Base-by-base conservation (phyloP, 2,888 invertebrate species). In the Trileptium ribeirensis region DNA sequence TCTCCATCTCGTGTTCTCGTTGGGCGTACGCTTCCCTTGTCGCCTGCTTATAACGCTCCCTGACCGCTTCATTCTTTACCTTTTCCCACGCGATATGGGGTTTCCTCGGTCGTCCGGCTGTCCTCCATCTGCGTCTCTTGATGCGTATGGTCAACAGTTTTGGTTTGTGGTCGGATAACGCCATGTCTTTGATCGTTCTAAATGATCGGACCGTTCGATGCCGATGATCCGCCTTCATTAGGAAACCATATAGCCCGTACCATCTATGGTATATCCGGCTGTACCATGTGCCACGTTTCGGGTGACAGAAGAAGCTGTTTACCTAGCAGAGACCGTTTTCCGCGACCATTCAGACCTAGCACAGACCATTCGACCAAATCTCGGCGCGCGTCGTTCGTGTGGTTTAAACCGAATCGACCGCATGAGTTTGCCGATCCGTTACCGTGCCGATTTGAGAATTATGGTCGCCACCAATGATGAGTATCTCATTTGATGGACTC, bases 81-180 rank as follows among this genome's bases (percentile, higher is more conserved):
- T 70, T 70, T 31, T 70, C 70, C 70, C 70, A 70, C 33, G 31
- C 36, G 33, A 70, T 70, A 8, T 70, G 70, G 8, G 70, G 70
- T 70, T 70, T 70, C 70, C 70, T 8, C n/a, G 15, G 3, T 8
- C 8, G 70, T 19, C 36, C 15, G 33, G 70, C 70, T 15, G 33
- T 29, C n/a, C 70, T 70, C 36, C 31, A 36, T 8, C 70, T 8
- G 8, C 31, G 70, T 8, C n/a, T 70, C 15, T 70, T 36, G 19
- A 15, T 70, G 8, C 51, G 51, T 8, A 70, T 31, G 8, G n/a
- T n/a, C 36, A 70, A 15, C 70, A 33, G 3, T n/a, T 70, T 70
- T 36, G 70, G 70, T n/a, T 70, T 70, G 33, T 70, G 70, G n/a
- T 70, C 70, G 15, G 70, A 70, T n/a, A 70, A n/a, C 3, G 70